A percentile compares a stretch with the other conserved stretches of the same genome.
Conservation (phyloP, 2,797 vertebrate genomes). For the Galago senegalensis region DNA sequence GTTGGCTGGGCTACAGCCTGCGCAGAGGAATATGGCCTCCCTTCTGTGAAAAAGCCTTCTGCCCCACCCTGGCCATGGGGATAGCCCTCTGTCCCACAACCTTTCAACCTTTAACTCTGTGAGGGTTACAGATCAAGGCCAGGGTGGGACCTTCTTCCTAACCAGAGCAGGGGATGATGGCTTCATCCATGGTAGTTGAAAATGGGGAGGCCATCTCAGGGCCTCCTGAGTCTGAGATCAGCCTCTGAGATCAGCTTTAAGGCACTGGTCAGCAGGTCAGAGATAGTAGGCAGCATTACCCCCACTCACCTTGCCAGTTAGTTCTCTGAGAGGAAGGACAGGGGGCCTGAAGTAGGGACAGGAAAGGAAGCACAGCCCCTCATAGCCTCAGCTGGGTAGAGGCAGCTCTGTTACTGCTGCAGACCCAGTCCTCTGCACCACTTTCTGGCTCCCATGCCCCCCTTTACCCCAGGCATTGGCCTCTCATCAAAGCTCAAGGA, state of each 20-base stretch:
- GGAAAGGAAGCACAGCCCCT: neutral
- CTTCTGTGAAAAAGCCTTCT: constrained; percentile 21
- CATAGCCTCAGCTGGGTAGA: neutral
- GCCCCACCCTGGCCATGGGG: neutral
- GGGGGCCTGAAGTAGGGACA: neutral
- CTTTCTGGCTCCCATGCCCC: neutral
- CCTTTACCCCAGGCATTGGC: neutral
- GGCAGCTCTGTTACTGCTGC: neutral
- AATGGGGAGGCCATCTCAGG: neutral
- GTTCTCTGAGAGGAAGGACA: neutral
- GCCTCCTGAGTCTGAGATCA: neutral
- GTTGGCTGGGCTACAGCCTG: neutral
- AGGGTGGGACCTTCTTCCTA: neutral
- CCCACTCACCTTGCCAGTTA: neutral
- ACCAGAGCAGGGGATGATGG: neutral
- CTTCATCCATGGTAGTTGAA: neutral
- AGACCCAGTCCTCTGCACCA: neutral
- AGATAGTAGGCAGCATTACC: neutral
- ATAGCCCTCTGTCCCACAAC: neutral
- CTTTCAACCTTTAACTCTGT: neutral
- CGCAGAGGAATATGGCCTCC: neutral
- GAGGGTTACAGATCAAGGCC: neutral
- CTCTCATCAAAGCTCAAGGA: neutral
- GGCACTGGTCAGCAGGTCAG: neutral
- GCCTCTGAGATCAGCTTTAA: neutral